phyloP scores from a whole-genome alignment of 2,888 invertebrate species.

The Didymodactylos carnosus region DNA sequence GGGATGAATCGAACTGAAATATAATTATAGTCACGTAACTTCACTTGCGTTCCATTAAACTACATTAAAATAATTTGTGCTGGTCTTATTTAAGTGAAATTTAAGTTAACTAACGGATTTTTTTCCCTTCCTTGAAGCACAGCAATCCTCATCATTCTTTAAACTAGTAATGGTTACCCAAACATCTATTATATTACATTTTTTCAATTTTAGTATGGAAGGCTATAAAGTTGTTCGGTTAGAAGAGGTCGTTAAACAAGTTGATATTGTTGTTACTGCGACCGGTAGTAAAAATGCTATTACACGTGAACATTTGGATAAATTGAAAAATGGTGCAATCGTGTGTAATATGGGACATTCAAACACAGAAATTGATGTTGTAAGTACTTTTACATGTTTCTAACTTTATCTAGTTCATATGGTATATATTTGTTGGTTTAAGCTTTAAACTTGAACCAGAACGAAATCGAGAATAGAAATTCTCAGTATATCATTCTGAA shows the following conservation, averaged over 20 bases:
- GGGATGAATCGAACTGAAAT: too few species aligned
- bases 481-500: too few species aligned
- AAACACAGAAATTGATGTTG: slow-evolving; percentile 82
- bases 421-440: slow-evolving; percentile 19
- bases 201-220: slow-evolving; percentile 53
- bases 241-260: slow-evolving; percentile 70
- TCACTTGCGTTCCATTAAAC: too few species aligned
- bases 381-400: slow-evolving; percentile 26
- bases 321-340: slow-evolving; percentile 82
- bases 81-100: too few species aligned
- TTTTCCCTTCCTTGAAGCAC: not conserved
- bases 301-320: slow-evolving; percentile 78
- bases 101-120: too few species aligned
- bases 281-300: slow-evolving; percentile 89
- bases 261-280: slow-evolving; percentile 88
- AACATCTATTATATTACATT: not conserved
- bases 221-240: slow-evolving; percentile 81
- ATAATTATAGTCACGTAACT: too few species aligned
- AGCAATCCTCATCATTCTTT: not conserved
- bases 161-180: not conserved
- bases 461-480: too few species aligned
- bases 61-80: too few species aligned
- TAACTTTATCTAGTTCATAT: slow-evolving; percentile 20
- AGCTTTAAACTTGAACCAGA: slow-evolving; percentile 35
- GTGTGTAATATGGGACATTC: slow-evolving; percentile 94